A percentile compares a stretch with the other conserved stretches of the same genome.
Conservation (phyloP, 1,140 invertebrate genomes). For the Diachasmimorpha longicaudata region DNA sequence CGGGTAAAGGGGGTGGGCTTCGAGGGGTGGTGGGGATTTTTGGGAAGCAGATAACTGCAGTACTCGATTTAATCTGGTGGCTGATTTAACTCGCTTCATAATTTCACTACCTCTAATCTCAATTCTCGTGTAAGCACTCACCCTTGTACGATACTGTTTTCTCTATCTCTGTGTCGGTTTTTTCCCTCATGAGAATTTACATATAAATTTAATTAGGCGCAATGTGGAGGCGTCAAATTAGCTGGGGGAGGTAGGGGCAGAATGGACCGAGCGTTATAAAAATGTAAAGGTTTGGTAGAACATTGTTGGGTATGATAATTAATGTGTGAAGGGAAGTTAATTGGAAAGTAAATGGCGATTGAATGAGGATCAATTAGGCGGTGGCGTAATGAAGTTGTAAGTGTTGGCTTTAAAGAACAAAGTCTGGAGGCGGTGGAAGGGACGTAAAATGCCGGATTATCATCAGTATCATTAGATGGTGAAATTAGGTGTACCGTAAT, state of each 20-base stretch:
- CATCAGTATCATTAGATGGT: constrained; percentile 34
- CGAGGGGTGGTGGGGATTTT: constrained; percentile 50
- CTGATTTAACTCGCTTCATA: constrained; percentile 63
- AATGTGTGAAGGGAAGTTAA: neutral
- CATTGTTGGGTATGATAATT: too few species aligned
- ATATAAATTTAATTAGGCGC: constrained; percentile 54
- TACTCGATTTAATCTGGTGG: constrained; percentile 55
- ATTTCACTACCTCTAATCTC: constrained; percentile 60
- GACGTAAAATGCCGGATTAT: constrained; percentile 13
- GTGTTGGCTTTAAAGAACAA: too few species aligned
- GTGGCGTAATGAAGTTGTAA: too few species aligned
- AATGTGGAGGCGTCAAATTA: neutral
- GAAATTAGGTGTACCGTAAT: constrained; percentile 30
- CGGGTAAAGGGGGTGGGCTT: constrained; percentile 13
- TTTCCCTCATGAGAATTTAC: constrained; percentile 39
- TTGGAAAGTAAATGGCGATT: neutral
- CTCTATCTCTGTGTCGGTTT: constrained; percentile 6
- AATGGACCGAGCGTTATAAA: too few species aligned
- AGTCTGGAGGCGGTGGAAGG: neutral
- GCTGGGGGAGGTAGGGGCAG: too few species aligned
- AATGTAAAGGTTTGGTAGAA: too few species aligned
- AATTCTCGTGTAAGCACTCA: constrained; percentile 56
- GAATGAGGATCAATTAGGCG: too few species aligned
- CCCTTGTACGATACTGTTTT: constrained; percentile 19
- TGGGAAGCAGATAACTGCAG: constrained; percentile 52